Evolutionary conservation across 2,797 vertebrate genomes (phyloP), one percentile per base, ranked within the genome.

Genomic region (Pseudotriccus pelzelni): DNA sequence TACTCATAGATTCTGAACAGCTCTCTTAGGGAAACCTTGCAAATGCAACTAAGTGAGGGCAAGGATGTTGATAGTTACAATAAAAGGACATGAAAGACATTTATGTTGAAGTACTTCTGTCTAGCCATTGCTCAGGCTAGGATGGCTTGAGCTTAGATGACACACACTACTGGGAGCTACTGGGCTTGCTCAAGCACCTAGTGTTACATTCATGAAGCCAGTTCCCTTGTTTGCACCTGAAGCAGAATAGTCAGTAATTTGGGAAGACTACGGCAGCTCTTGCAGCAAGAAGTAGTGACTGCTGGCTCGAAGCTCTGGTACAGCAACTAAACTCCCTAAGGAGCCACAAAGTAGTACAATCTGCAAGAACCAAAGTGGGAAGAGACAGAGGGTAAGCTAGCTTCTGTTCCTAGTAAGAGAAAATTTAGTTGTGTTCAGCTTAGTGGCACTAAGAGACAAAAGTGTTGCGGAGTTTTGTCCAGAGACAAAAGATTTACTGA

Each of bases 401-500:
- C 24, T 67, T 63, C 34, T 87, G 12, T 20, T 70, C 14, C 58
- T 43, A 59, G 8, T 30, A 58, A 59, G 27, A 70, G 14, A 55
- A 78, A 81, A 14, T 17, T 4, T 22, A 58, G 8, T 28, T 79
- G 3, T 14, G 20, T 66, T 67, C 50, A 76, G 23, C 22, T 82
- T 47, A 60, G 23, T 52, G 30, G 14, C 7, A 76, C 22, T 69
- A 86, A 56, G 28, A 80, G 27, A 64, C 9, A 56, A 27, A 84
- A 73, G 8, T 52, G 5, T 22, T 56, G 34, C 0, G 0, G 21
- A 15, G n/a, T n/a, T n/a, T n/a, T n/a, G n/a, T 59, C 56, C 30
- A 59, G 41, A 75, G 24, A n/a, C 8, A 81, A 47, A 73, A 64
- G 6, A 11, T 36, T 82, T 75, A 37, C 6, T 17, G 24, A 27